A percentile compares a stretch with the other conserved stretches of the same genome.
Evolutionary conservation across 2,113 vertebrate species (phyloP).

Genomic region (Gnathonemus echidnorhynchus): DNA sequence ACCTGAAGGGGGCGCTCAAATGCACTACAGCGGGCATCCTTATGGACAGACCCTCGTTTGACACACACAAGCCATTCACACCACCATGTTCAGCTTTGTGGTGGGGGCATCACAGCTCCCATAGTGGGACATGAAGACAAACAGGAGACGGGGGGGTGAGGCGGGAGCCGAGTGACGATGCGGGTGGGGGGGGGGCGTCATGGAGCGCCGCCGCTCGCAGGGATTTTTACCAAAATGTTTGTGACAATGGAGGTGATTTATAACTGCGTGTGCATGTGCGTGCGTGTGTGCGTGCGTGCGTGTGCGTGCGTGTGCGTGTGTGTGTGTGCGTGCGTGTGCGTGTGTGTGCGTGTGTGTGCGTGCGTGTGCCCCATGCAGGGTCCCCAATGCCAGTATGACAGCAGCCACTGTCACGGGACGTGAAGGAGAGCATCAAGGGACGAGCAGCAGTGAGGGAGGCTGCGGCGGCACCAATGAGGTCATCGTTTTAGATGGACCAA

Average conservation of each 20-base stretch:
- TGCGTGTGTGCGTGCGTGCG: too few relatives aligned
- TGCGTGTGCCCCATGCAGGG: not conserved
- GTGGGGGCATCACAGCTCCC: not conserved
- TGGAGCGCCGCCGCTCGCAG: not conserved
- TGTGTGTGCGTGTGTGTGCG: not conserved
- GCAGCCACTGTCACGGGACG: not conserved
- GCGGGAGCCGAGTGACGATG: too few relatives aligned
- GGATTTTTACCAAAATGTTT: conserved; percentile 5
- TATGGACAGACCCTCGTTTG: not conserved
- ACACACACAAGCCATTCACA: not conserved
- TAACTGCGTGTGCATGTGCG: not conserved
- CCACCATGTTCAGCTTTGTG: not conserved
- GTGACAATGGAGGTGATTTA: not conserved
- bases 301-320: not conserved
- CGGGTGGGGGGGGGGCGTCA: not conserved
- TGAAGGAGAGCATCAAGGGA: not conserved
- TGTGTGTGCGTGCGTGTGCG: not conserved
- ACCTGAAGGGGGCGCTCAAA: not conserved
- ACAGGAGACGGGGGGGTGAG: not conserved
- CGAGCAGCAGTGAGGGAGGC: not conserved
- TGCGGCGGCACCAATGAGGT: not conserved
- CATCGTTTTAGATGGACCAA: not conserved
- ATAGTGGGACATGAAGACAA: not conserved
- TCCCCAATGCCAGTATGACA: not conserved
- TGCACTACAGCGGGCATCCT: not conserved